Evolutionary conservation across 1,140 invertebrate genomes (phyloP), one percentile per base, ranked within the genome.

Genomic region (Macrotrachela quadricornifera): DNA sequence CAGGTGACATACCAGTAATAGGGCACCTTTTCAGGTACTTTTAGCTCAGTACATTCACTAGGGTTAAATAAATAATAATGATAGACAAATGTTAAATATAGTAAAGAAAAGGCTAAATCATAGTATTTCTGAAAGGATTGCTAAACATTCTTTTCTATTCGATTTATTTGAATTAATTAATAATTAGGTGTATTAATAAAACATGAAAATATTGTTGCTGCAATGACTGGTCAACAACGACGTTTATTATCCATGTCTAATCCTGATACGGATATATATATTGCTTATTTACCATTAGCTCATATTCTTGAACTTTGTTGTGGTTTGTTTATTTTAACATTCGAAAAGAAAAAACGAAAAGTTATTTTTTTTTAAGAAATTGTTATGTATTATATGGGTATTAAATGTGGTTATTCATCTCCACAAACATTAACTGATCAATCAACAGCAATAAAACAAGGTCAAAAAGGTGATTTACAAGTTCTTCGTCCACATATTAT

Each of bases 401-500:
- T 90, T n/a, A 77, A 80, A 6, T 90, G 97, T 65, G 92, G 91
- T 10, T 97, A 96, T 69, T 92, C 87, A 1, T 87, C 86, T 0
- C 83, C 91, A 0, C 70, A 87, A 18, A 97, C 92, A 0, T 79
- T 97, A 74, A 82, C 92, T 42, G 90, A 97, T 67, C 80, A 68
- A 6, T 86, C 87, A 44, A 88, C 82, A 63, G 95, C 91, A 71
- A 88, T 99, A 54, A 88, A 86, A 73, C 78, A 79, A 57, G 90
- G 90, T 9, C 66, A 67, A 45, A 63, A 70, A 56, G 77, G 92
- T 9, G 92, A 97, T 69, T 83, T 86, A 8, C 79, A 81, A 16
- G 79, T 90, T 0, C 70, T 97, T 18, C 76, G 78, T 62, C 92
- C 92, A 14, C 94, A 90, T 1, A 80, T 90, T 58, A 81, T 97